These are phyloP conservation scores for Enteromius trimaculatus DNA, from an alignment of 2,797 vertebrate genomes.

Conservation along the genomic window DNA sequence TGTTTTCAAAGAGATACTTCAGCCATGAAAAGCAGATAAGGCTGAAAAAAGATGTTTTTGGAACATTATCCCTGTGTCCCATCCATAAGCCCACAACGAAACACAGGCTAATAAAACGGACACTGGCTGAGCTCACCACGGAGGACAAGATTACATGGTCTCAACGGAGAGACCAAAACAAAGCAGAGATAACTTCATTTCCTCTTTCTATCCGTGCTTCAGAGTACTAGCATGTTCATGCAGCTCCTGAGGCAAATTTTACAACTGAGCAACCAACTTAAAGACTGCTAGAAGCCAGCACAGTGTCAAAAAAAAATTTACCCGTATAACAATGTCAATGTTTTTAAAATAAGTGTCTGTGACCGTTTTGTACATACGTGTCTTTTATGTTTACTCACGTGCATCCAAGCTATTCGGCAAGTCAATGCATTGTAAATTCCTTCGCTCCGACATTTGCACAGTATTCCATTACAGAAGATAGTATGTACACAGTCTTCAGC, in stretches of 20 bases:
- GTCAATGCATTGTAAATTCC: slow-evolving; percentile 24
- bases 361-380: neutral
- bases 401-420: slow-evolving; percentile 11
- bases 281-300: neutral
- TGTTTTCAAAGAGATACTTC: slow-evolving; percentile 60
- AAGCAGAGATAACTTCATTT: slow-evolving; percentile 33
- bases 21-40: slow-evolving; percentile 60
- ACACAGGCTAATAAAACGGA: slow-evolving; percentile 11
- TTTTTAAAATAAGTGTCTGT: neutral
- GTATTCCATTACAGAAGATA: slow-evolving; percentile 18
- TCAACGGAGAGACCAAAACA: slow-evolving; percentile 27
- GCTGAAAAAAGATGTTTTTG: slow-evolving; percentile 55
- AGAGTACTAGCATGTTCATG: neutral
- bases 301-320: neutral
- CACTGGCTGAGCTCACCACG: slow-evolving; percentile 14
- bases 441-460: neutral
- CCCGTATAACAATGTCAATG: neutral
- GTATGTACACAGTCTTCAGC: slow-evolving; percentile 10
- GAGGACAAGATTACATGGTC: slow-evolving; percentile 29
- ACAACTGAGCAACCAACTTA: neutral
- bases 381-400: slow-evolving; percentile 25
- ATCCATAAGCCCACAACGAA: neutral
- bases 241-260: neutral
- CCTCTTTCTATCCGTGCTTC: slow-evolving; percentile 11
- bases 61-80: slow-evolving; percentile 37